Conservation (phyloP, 2,113 vertebrate genomes). For the Rhinoderma darwinii region DNA sequence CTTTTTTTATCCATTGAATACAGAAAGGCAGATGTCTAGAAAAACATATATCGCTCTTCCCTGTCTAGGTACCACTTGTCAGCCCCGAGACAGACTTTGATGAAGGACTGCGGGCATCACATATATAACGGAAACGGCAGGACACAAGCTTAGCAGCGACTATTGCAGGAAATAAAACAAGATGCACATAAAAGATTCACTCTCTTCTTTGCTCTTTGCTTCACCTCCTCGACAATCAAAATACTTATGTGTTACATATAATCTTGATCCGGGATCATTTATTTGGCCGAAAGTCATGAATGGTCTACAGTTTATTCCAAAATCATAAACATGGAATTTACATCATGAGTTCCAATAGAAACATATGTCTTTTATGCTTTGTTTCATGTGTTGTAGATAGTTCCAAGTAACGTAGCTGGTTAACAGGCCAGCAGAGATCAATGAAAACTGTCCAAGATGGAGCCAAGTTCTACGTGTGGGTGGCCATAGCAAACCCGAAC, state of each 20-base stretch:
- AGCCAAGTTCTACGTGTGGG: not conserved
- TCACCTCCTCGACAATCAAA: not conserved
- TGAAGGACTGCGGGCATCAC: not conserved
- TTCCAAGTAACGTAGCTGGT: not conserved
- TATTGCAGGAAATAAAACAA: not conserved
- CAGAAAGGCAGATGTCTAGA: not conserved
- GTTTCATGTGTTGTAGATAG: not conserved
- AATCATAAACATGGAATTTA: constrained; percentile 23
- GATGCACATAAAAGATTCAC: not conserved
- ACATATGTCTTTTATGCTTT: constrained; percentile 13
- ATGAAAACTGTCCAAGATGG: not conserved
- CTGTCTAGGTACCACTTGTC: not conserved
- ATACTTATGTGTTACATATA: not conserved
- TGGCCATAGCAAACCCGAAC: not conserved
- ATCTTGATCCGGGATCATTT: not conserved
- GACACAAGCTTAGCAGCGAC: not conserved
- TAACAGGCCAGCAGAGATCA: constrained; percentile 10
- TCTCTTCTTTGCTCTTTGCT: not conserved
- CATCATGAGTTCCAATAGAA: not conserved
- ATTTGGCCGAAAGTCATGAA: not conserved
- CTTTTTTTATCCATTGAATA: not conserved
- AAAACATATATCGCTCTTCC: not conserved
- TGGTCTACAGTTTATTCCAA: not conserved
- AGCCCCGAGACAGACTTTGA: constrained; percentile 1
- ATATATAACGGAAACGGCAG: not conserved